These are phyloP conservation scores for Aleiodes testaceus DNA, from an alignment of 2,888 invertebrate genomes.

Conservation along the genomic window DNA sequence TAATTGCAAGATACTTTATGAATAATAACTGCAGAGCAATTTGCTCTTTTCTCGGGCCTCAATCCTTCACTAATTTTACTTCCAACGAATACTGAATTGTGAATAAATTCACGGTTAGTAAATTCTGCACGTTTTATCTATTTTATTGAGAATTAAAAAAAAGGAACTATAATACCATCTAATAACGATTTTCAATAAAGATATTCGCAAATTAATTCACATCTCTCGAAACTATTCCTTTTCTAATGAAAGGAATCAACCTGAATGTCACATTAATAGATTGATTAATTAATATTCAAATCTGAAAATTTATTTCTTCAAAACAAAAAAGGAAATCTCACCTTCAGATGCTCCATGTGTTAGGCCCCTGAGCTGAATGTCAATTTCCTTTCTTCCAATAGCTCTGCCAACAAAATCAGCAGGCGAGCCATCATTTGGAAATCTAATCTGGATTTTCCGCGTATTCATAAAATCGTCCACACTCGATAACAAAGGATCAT, in stretches of 20 bases:
- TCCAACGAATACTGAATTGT: no score
- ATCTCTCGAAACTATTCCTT: no score
- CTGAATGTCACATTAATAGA: not conserved
- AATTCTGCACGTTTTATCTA: no score
- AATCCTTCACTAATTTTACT: no score
- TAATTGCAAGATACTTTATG: no score
- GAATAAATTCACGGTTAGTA: no score
- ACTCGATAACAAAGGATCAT: constrained; percentile 64
- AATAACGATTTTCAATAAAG: no score
- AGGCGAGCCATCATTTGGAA: constrained; percentile 66
- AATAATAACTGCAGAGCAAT: no score
- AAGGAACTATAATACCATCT: no score
- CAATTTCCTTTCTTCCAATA: constrained; percentile 63
- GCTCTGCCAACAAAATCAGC: constrained; percentile 68
- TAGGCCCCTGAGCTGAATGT: constrained; percentile 61
- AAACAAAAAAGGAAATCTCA: constrained; percentile 48
- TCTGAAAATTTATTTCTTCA: not conserved
- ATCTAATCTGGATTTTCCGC: constrained; percentile 60
- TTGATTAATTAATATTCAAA: not conserved
- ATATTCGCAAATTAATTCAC: no score
- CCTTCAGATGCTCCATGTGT: constrained; percentile 68
- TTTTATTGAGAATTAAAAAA: no score
- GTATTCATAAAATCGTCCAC: constrained; percentile 66
- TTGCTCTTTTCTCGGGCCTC: no score
- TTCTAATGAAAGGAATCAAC: not conserved